Evolutionary conservation across 1,140 invertebrate genomes (phyloP), one percentile per base, ranked within the genome.

Genomic region (Diabrotica virgifera): DNA sequence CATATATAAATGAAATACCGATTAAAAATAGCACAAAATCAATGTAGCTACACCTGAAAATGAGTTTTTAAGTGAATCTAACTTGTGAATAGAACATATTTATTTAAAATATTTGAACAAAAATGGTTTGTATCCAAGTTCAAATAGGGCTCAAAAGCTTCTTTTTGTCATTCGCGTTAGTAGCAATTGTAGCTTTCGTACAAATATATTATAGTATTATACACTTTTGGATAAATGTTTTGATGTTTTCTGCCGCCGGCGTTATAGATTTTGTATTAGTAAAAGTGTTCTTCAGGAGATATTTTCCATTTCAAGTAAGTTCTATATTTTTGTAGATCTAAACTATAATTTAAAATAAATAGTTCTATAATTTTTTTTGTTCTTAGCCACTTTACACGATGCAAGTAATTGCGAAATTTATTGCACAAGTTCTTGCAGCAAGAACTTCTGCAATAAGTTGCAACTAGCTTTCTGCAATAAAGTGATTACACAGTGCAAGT

Each of bases 111-210:
- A 24, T 24, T 24, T 24, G 24, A 24, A 24, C 24, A 46, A 46
- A 53, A 54, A 62, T 62, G 60, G 6, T 57, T 46, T 46, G 62
- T 35, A 13, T 24, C 7, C 52, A 56, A 12, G 55, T 36, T 8
- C 36, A 57, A 57, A 36, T 63, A 46, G 62, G 52, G 6, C 24
- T 63, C 12, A 57, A 51, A 51, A 57, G 36, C 12, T 63, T 63
- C 35, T 56, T 13, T 38, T 46, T 56, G 11, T 57, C 62, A 10
- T 63, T 63, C n/a, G 36, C 50, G 8, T 5, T 52, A n/a, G 37
- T 57, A 46, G 36, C 46, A 50, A 6, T 63, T 6, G 37, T 63
- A 10, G 14, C 24, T 14, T 50, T 24, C 11, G 12, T 36, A 57
- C 40, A 51, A n/a, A 14, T 63, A 9, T 40, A 50, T 46, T 63